A percentile compares a stretch with the other conserved stretches of the same genome.
These are phyloP conservation scores for Aphelocoma californica DNA, from an alignment of 2,797 vertebrate species.

Conservation along the genomic window DNA sequence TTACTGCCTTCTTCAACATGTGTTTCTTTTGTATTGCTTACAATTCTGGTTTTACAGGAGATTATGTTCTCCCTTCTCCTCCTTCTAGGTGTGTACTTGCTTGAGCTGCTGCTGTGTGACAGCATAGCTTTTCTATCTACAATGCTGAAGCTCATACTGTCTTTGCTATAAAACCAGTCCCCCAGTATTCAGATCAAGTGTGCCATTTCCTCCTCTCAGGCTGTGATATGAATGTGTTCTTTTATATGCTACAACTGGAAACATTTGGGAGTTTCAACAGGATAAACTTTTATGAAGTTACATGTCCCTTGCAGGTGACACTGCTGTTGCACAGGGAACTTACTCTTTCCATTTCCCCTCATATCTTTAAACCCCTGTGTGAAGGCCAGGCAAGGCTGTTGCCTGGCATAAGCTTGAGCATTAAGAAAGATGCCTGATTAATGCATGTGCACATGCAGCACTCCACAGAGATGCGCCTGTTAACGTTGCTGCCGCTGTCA, in stretches of 20 bases:
- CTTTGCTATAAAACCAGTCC: not conserved
- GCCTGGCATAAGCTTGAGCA: not conserved
- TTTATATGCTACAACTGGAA: not conserved
- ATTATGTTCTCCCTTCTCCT: not conserved
- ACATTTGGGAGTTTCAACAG: not conserved
- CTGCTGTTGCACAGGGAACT: not conserved
- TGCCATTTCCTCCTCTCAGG: conserved; percentile 29
- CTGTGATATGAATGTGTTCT: not conserved
- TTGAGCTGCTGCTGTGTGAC: not conserved
- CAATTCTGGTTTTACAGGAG: not conserved
- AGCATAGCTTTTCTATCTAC: not conserved
- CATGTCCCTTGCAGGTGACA: not conserved
- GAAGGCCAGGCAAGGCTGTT: not conserved
- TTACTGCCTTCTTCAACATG: not conserved
- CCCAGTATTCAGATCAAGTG: not conserved
- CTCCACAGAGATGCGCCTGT: not conserved
- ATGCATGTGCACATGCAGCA: not conserved
- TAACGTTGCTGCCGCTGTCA: not conserved
- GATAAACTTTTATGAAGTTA: not conserved
- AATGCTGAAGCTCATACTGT: not conserved
- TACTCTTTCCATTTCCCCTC: not conserved
- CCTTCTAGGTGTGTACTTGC: not conserved
- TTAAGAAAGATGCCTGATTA: not conserved
- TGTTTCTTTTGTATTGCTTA: not conserved
- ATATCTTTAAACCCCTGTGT: not conserved